These are phyloP conservation scores for Euschistus heros DNA, from an alignment of 1,140 invertebrate species.

Conservation along the genomic window DNA sequence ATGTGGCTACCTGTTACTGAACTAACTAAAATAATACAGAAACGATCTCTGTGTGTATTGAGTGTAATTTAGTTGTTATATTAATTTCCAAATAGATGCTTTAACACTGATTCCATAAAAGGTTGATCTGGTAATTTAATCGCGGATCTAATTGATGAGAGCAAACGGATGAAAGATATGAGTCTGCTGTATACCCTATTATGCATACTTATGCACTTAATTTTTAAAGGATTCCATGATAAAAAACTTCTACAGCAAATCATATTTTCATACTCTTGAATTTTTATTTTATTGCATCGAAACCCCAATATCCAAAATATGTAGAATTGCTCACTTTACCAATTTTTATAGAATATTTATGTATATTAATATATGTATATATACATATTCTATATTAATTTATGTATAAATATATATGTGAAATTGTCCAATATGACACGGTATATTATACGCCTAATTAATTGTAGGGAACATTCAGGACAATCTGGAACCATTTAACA, in stretches of 20 bases:
- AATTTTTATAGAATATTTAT: not conserved
- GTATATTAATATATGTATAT: not conserved
- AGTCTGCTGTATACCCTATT: not conserved
- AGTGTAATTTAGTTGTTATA: too few relatives aligned
- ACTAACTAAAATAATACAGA: not conserved
- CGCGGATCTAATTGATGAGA: not conserved
- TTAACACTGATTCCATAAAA: too few relatives aligned
- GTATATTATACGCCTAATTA: constrained; percentile 25
- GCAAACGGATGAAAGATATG: not conserved
- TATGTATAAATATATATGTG: constrained; percentile 1
- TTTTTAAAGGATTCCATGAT: not conserved
- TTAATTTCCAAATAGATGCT: too few relatives aligned
- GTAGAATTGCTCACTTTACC: constrained; percentile 20
- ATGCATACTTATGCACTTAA: constrained; percentile 3
- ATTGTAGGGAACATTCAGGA: constrained; percentile 27
- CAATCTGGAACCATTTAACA: constrained; percentile 27
- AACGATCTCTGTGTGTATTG: too few relatives aligned
- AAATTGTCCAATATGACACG: constrained; percentile 24
- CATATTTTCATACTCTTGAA: constrained; percentile 9
- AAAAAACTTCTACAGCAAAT: not conserved
- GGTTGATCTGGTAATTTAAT: too few relatives aligned
- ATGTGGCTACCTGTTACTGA: too few relatives aligned
- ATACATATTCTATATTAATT: constrained; percentile 6
- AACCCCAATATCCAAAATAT: not conserved
- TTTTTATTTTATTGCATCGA: not conserved